These are phyloP conservation scores for Procambarus virginalis DNA, from an alignment of 1,140 invertebrate genomes.

Conservation along the genomic window DNA sequence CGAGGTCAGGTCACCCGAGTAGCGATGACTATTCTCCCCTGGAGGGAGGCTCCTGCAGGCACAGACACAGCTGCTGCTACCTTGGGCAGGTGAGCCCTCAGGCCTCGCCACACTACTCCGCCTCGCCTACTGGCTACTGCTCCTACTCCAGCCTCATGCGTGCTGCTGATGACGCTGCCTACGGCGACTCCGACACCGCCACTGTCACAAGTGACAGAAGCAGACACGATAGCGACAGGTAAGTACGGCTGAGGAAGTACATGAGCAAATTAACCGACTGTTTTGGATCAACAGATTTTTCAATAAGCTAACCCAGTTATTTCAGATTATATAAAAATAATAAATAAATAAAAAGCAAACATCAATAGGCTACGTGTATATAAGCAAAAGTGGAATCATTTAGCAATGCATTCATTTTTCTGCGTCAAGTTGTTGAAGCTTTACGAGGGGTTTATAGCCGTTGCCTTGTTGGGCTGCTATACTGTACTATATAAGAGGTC, in stretches of 20 bases:
- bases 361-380: too few species aligned
- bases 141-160: constrained; percentile 28
- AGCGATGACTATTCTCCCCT: not conserved
- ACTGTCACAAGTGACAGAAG: constrained; percentile 14
- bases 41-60: not conserved
- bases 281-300: too few species aligned
- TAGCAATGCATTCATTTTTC: too few species aligned
- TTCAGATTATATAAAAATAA: too few species aligned
- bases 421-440: too few species aligned
- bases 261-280: too few species aligned
- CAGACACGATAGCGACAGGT: not conserved
- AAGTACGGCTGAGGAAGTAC: not conserved
- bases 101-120: not conserved
- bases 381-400: too few species aligned
- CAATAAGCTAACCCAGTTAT: too few species aligned
- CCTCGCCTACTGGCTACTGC: not conserved
- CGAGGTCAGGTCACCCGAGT: not conserved
- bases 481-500: too few species aligned
- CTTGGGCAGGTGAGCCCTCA: not conserved
- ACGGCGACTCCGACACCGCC: constrained; percentile 31
- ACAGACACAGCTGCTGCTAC: not conserved
- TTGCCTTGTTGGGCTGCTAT: too few species aligned
- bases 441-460: too few species aligned
- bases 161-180: constrained; percentile 28
- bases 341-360: too few species aligned